Conservation (phyloP, 64 coral and sea anemone species). For the Hydrozoanthus tunicans region DNA sequence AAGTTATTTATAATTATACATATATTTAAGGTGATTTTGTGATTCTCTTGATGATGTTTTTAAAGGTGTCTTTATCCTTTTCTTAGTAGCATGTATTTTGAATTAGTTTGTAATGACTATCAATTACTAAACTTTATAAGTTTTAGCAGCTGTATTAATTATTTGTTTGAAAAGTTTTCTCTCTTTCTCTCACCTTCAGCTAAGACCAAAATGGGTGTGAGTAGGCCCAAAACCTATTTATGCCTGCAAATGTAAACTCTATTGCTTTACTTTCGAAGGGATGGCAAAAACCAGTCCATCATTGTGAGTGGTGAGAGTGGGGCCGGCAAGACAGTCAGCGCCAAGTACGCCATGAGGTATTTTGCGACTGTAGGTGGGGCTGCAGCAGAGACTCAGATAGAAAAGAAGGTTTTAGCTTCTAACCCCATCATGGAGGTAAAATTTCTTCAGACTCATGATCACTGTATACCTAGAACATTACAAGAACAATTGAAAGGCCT, state of each 20-base stretch:
- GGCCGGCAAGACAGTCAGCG: constrained; percentile 97
- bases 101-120: no score
- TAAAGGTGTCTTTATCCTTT: no score
- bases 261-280: constrained; percentile 45
- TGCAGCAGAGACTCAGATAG: constrained; percentile 90
- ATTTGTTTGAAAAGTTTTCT: no score
- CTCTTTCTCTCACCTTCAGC: no score
- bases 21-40: no score
- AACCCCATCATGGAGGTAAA: constrained; percentile 99
- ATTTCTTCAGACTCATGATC: background rate
- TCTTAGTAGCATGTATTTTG: no score
- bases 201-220: no score
- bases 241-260: no score
- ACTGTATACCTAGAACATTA: background rate
- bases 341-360: constrained; percentile 98
- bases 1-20: no score
- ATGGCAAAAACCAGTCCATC: constrained; percentile 92
- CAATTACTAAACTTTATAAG: no score
- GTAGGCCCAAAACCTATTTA: background rate
- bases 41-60: no score
- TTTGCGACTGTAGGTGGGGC: constrained; percentile 98
- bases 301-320: constrained; percentile 99
- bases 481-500: background rate
- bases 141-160: no score
- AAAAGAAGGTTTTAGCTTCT: constrained; percentile 96